These are phyloP conservation scores for Archilochus colubris DNA, from an alignment of 2,113 vertebrate genomes.

Conservation along the genomic window DNA sequence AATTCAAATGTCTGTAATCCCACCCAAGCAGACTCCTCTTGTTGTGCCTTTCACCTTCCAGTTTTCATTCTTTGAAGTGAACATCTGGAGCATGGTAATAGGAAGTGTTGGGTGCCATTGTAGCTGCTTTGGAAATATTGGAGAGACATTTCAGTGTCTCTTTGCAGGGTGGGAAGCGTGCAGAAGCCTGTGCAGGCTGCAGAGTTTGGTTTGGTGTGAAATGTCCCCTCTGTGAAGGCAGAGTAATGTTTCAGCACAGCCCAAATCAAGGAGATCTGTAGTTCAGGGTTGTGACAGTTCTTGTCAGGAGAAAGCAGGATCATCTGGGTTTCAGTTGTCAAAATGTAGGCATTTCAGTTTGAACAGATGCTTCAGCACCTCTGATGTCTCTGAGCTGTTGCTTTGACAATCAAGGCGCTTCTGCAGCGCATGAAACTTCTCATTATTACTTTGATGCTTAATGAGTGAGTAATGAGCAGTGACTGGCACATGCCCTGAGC, in stretches of 20 bases:
- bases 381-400: not conserved
- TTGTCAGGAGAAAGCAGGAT: slow-evolving; percentile 5
- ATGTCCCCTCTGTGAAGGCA: not conserved
- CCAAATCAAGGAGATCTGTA: not conserved
- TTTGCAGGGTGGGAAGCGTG: not conserved
- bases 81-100: not conserved
- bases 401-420: not conserved
- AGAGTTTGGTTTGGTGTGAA: not conserved
- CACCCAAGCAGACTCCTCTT: not conserved
- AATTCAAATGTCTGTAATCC: not conserved
- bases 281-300: not conserved
- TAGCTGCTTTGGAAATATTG: not conserved
- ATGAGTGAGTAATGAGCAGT: not conserved
- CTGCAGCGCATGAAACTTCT: not conserved
- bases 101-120: accelerated
- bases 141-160: not conserved
- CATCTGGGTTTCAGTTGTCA: not conserved
- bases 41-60: not conserved
- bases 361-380: not conserved
- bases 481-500: not conserved
- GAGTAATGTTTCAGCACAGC: not conserved
- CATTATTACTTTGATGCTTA: not conserved
- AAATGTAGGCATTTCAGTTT: not conserved
- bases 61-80: not conserved
- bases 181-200: not conserved